These are phyloP conservation scores for Scaptomyza graminum DNA, from an alignment of 1,140 invertebrate species.

Conservation along the genomic window DNA sequence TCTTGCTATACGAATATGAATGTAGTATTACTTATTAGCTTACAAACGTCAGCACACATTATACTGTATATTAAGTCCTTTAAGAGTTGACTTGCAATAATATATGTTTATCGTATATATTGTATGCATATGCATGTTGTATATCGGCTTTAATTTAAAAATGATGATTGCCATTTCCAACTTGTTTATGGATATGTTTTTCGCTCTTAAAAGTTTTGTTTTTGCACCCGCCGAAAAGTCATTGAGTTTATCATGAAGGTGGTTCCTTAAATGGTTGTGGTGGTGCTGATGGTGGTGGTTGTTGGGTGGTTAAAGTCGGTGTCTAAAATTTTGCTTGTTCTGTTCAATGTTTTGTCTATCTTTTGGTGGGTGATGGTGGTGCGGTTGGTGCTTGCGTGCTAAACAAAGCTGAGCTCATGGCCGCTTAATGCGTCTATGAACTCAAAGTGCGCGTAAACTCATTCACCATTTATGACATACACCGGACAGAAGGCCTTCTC, in stretches of 20 bases:
- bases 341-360: neutral
- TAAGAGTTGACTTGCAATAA: neutral
- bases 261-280: constrained; percentile 27
- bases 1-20: constrained; percentile 18
- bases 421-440: constrained; percentile 79
- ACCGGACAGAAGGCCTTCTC: constrained; percentile 81
- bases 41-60: constrained; percentile 18
- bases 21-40: constrained; percentile 1
- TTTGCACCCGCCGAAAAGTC: neutral
- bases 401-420: constrained; percentile 81
- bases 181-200: constrained; percentile 18
- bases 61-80: constrained; percentile 7
- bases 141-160: neutral
- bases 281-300: constrained; percentile 36
- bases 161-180: constrained; percentile 18
- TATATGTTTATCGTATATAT: neutral
- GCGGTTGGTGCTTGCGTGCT: constrained; percentile 24
- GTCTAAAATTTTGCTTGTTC: neutral
- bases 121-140: neutral
- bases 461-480: constrained; percentile 82
- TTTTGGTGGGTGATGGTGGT: constrained; percentile 22
- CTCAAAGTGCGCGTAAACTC: constrained; percentile 83
- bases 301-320: constrained; percentile 10
- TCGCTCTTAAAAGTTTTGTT: neutral
- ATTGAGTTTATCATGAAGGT: constrained; percentile 17